Evolutionary conservation across 2,797 vertebrate species (phyloP), one percentile per base, ranked within the genome.

Genomic region (Odontamblyopus lacepedii): DNA sequence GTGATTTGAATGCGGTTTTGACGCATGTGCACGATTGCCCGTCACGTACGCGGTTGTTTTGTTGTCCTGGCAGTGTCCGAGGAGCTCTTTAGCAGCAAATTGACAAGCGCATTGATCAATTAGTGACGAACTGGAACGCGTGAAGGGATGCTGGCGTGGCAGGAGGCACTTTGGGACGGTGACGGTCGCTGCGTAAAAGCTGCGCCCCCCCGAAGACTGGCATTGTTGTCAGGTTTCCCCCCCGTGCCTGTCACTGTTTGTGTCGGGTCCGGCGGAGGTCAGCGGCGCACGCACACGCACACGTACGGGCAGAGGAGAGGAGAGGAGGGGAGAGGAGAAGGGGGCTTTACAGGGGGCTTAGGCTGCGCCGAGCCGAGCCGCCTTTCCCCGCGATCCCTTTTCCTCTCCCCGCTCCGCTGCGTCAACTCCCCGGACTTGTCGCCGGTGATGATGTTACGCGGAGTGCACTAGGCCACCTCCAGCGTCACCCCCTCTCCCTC

Each of bases 391-490:
- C 41, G 9, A 9, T 12, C 41, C 41, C 41, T 44, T 5, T 35
- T 13, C 13, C 41, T 44, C 32, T 35, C 41, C 13, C 4, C 44
- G 44, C 44, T 15, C 5, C 44, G 44, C 44, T 48, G 44, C 44
- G 44, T 48, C 44, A 48, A 48, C 44, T 48, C 44, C 41, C 41
- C 9, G 41, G 41, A 44, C 41, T 44, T 44, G 65, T 75, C 65
- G 73, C 48, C 0, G 73, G 19, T 48, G 4, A 3, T 5, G 63
- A 63, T 18, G 70, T 62, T 2, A 15, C 44, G 13, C 44, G 44
- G 64, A 59, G 74, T 29, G 78, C 79, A 67, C 60, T 1, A 53
- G 77, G 79, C 67, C 75, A 19, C 69, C 38, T 80, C 67, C 75
- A 13, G 69, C 35, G 82, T 53, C 11, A 44, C 8, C 41, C 41